Evolutionary conservation across 2,797 vertebrate genomes (phyloP).

Genomic region (Glyptemys insculpta): DNA sequence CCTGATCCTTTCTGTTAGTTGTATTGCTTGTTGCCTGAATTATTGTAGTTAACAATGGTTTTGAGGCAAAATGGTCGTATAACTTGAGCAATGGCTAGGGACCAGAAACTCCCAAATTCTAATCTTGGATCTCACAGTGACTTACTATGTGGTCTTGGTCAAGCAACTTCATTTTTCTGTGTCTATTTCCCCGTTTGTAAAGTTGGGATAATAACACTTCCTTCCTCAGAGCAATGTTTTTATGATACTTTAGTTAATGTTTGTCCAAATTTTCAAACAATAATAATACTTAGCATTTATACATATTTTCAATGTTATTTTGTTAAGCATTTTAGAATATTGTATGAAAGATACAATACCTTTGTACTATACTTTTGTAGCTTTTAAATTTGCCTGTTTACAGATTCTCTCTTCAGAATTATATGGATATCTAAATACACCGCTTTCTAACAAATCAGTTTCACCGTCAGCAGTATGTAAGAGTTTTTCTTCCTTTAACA

Average conservation of each 20-base stretch:
- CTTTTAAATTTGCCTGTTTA: neutral
- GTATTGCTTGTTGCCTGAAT: neutral
- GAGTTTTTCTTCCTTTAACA: conserved; percentile 3
- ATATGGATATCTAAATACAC: neutral
- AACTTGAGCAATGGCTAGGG: neutral
- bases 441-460: neutral
- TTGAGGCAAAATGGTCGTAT: neutral
- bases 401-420: neutral
- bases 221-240: neutral
- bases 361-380: neutral
- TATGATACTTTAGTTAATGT: neutral
- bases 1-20: neutral
- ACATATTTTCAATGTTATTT: neutral
- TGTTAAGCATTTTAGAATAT: neutral
- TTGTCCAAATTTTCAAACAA: neutral
- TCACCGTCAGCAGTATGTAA: neutral
- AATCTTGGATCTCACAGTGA: neutral
- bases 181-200: neutral
- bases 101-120: neutral
- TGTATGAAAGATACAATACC: neutral
- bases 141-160: neutral
- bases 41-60: neutral
- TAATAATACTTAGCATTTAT: neutral
- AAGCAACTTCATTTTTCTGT: neutral
- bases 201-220: neutral